Evolutionary conservation across 2,888 invertebrate species (phyloP).

Genomic region (Oxyscelio sp.): DNA sequence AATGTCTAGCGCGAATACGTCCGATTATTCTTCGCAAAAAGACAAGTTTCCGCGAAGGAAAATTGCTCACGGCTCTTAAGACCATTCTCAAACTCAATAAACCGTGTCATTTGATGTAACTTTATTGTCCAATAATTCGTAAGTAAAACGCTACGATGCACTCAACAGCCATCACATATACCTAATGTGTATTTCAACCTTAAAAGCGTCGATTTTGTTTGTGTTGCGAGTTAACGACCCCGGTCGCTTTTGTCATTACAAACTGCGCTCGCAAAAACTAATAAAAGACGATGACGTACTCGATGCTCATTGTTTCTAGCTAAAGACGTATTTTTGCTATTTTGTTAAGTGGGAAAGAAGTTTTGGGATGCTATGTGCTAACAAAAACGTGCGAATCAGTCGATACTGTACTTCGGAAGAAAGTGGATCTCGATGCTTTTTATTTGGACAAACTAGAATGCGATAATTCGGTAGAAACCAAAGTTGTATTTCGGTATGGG

Average conservation of each 20-base stretch:
- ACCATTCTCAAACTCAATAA: slow-evolving; percentile 60
- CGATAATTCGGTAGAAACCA: too few species aligned
- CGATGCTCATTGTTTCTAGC: not conserved
- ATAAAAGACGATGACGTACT: slow-evolving; percentile 50
- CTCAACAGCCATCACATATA: slow-evolving; percentile 51
- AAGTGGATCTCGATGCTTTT: too few species aligned
- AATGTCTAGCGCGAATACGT: slow-evolving; percentile 44
- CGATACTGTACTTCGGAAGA: too few species aligned
- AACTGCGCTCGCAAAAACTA: slow-evolving; percentile 31
- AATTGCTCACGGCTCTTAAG: slow-evolving; percentile 59
- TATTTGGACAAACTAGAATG: too few species aligned
- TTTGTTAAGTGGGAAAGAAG: not conserved
- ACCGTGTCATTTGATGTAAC: slow-evolving; percentile 57
- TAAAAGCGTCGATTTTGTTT: slow-evolving; percentile 58
- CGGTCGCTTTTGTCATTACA: slow-evolving; percentile 38
- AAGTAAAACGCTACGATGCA: slow-evolving; percentile 59
- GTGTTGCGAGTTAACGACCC: slow-evolving; percentile 52
- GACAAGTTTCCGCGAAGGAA: slow-evolving; percentile 26
- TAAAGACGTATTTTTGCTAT: not conserved
- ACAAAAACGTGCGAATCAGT: too few species aligned
- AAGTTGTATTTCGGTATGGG: too few species aligned
- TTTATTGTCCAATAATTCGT: slow-evolving; percentile 73
- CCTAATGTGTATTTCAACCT: slow-evolving; percentile 54
- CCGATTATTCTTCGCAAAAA: slow-evolving; percentile 37
- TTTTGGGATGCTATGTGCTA: too few species aligned